These are phyloP conservation scores for Crypturellus undulatus DNA, from an alignment of 2,113 vertebrate species.

Conservation along the genomic window DNA sequence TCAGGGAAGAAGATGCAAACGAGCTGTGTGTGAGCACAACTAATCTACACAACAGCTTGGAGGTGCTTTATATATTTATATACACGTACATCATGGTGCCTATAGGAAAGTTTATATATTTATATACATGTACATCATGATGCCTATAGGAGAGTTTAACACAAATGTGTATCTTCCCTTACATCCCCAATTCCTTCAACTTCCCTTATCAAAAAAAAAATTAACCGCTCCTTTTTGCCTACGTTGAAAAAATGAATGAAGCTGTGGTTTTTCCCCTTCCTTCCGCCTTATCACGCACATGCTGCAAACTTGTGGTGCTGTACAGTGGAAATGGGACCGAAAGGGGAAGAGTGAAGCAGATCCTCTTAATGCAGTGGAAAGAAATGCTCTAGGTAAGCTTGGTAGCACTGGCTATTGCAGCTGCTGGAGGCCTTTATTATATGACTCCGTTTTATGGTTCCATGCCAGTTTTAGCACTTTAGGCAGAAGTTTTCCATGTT, in stretches of 20 bases:
- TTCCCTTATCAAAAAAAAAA: background rate
- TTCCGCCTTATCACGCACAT: slow-evolving; percentile 38
- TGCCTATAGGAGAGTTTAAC: background rate
- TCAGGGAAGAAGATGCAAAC: background rate
- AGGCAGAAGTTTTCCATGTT: slow-evolving; percentile 62
- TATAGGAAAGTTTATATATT: background rate
- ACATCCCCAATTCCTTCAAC: background rate
- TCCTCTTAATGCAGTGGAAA: slow-evolving; percentile 59
- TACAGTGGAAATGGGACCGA: slow-evolving; percentile 48
- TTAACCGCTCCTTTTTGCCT: background rate
- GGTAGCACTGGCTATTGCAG: slow-evolving; percentile 16
- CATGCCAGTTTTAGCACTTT: slow-evolving; percentile 64
- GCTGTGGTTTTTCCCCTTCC: slow-evolving; percentile 48
- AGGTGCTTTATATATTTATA: background rate
- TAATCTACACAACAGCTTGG: background rate
- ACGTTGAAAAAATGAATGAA: slow-evolving; percentile 53
- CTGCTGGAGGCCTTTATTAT: slow-evolving; percentile 56
- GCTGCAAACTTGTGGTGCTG: slow-evolving; percentile 47
- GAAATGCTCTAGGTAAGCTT: slow-evolving; percentile 46
- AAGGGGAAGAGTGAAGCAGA: slow-evolving; percentile 46
- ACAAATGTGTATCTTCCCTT: background rate
- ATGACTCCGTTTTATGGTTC: slow-evolving; percentile 39
- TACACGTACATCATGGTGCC: rapidly evolving
- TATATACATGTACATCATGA: rapidly evolving
- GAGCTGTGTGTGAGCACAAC: background rate